A percentile compares a stretch with the other conserved stretches of the same genome.
phyloP scores from a whole-genome alignment of 2,888 invertebrate genomes.

The Drepana falcataria region DNA sequence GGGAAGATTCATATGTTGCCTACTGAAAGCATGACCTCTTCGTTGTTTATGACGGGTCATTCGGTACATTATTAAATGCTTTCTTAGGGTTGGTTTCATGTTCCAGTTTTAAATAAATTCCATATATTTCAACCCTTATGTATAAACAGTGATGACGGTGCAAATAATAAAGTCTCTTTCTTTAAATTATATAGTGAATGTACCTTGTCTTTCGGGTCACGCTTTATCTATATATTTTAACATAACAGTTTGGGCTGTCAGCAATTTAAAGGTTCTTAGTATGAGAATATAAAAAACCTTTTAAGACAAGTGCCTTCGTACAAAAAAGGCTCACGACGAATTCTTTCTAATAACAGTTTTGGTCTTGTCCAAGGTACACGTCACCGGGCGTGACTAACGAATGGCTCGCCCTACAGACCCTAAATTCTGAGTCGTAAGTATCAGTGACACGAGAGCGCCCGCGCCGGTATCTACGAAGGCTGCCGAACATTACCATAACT shows the following conservation, averaged over 20 bases:
- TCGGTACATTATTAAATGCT: neutral
- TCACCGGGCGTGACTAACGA: conserved; percentile 78
- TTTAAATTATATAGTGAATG: no score
- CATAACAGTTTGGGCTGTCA: conserved; percentile 9
- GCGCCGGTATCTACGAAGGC: conserved; percentile 57
- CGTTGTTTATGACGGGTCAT: conserved; percentile 40
- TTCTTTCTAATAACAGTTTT: conserved; percentile 76
- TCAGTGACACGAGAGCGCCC: conserved; percentile 50
- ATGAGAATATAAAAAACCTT: conserved; percentile 48
- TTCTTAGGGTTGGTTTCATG: conserved; percentile 11
- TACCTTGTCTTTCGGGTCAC: no score
- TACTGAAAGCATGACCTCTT: conserved; percentile 50
- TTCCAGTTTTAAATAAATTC: conserved; percentile 13
- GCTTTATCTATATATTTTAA: conserved; percentile 6
- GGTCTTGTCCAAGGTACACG: conserved; percentile 79
- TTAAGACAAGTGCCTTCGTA: conserved; percentile 55
- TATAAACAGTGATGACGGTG: no score
- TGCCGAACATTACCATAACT: conserved; percentile 73
- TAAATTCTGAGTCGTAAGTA: conserved; percentile 78
- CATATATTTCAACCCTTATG: conserved; percentile 9
- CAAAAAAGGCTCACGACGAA: conserved; percentile 51
- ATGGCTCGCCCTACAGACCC: conserved; percentile 79
- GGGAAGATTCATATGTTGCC: conserved; percentile 48
- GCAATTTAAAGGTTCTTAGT: conserved; percentile 2
- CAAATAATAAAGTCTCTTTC: conserved; percentile 16